A percentile compares a stretch with the other conserved stretches of the same genome.
Evolutionary conservation across 2,888 invertebrate genomes (phyloP).

Genomic region (Caenorhabditis sinica): DNA sequence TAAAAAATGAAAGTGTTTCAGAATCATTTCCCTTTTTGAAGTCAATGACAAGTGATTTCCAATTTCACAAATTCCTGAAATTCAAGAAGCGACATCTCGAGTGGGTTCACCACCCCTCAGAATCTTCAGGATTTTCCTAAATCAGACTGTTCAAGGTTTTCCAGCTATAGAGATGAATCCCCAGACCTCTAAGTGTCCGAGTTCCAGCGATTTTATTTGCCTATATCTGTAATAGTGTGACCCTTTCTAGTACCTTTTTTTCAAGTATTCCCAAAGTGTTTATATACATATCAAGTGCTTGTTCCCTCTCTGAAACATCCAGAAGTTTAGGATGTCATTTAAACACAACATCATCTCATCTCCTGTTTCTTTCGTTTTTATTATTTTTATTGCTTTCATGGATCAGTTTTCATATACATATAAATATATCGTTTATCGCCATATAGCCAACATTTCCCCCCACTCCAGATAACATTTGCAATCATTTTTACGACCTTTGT

Average conservation of each 20-base stretch:
- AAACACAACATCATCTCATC: neutral
- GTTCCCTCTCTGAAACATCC: conserved; percentile 1
- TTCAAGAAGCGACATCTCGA: too few species aligned
- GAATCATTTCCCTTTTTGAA: too few species aligned
- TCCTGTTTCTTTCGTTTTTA: neutral
- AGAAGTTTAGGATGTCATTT: conserved; percentile 29
- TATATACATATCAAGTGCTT: neutral
- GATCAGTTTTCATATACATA: conserved; percentile 9
- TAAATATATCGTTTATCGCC: conserved; percentile 15
- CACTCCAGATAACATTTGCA: conserved; percentile 22
- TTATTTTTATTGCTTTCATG: conserved; percentile 9
- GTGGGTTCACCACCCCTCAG: too few species aligned
- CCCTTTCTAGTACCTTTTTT: neutral
- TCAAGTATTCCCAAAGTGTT: neutral
- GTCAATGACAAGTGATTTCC: too few species aligned
- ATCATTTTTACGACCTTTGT: conserved; percentile 64
- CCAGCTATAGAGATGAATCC: too few species aligned
- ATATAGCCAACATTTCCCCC: conserved; percentile 35
- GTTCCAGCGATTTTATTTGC: too few species aligned
- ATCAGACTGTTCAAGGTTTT: too few species aligned
- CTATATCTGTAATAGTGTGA: neutral
- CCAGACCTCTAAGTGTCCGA: too few species aligned
- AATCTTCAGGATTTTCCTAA: too few species aligned
- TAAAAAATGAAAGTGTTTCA: too few species aligned
- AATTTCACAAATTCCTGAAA: too few species aligned